Base-by-base conservation (phyloP, 2,113 vertebrate species). In the Mus pahari region DNA sequence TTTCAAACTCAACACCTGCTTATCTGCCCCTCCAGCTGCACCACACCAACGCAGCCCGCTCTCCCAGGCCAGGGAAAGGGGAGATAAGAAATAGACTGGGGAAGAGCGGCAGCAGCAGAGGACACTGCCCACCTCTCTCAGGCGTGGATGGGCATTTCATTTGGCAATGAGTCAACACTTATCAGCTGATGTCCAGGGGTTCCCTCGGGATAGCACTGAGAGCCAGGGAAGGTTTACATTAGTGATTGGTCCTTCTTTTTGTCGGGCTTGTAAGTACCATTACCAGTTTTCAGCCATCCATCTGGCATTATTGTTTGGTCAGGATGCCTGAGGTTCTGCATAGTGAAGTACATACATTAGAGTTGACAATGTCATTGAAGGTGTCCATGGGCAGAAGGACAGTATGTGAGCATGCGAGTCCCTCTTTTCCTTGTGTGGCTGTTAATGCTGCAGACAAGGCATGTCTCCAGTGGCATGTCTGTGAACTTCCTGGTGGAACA, bases 1-100 rank as follows among this genome's bases (percentile, higher is more conserved):
- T 79, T 97, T 95, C 96, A 97, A 89, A 91, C 96, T 92, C 81
- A 81, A 94, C 97, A 97, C 97, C 97, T 97, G 97, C 97, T 98
- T 97, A 97, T 97, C 97, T 90, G n/a, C 82, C 92, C 58, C 0
- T 24, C 94, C 97, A 97, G 97, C 97, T 95, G 97, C 86, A 1
- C 64, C 48, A 73, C 77, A 60, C 68, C 39, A n/a, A 93, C 84
- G 81, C 9, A 31, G 28, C 39, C 55, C 68, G 55, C 36, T 91
- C 79, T 86, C 45, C 64, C 12, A 36, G 17, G 2, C 48, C 20
- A 16, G 53, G 16, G 53, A 14, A 12, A 39, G 79, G n/a, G 53
- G 60, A 75, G 94, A 90, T 94, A 92, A 87, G 93, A 94, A 94
- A 84, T 90, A 95, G 94, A 66, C n/a, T 14, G 26, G 90, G 60